Evolutionary conservation across 2,113 vertebrate species (phyloP), one percentile per base, ranked within the genome.

Genomic region (Phylloscopus trochiloides): DNA sequence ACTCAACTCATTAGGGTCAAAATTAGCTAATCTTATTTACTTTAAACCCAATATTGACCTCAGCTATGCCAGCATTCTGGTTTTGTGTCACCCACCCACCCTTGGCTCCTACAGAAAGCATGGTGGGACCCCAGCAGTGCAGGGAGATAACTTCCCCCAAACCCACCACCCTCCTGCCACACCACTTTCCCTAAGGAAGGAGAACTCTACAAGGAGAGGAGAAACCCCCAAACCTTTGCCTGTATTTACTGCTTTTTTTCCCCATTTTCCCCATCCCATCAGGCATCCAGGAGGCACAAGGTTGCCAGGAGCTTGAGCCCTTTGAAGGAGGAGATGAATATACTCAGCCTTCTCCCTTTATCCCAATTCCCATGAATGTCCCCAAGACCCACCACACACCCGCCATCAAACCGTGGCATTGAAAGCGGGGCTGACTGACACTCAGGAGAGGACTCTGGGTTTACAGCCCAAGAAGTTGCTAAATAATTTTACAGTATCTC

Each of bases 401-500:
- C 59, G 42, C 68, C 55, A 66, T 54, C 51, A 80, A 77, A 55
- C 50, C 0, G 4, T 24, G 61, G n/a, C 26, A 0, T 85, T 89
- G 86, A 88, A 29, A 20, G 12, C 7, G 9, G 40, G 47, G 18
- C 62, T 76, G 74, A 81, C 88, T 68, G 61, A 83, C 67, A 65
- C 38, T 10, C 9, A 9, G 58, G 82, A 88, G 42, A 70, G 72
- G 66, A 29, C 68, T 47, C 78, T 36, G 91, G 65, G 47, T 73
- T 97, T 96, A 90, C 24, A n/a, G 82, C 75, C 51, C 61, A 75
- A 90, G 90, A 95, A 96, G 91, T 78, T 94, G 89, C 95, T 96
- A 93, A 96, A 92, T 97, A 97, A 96, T 95, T 95, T 94, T 94
- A 90, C 71, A 79, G 90, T 93, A 88, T 95, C 78, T 95, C 92